Conservation (phyloP, 2,113 vertebrate species). For the Artemisiospiza belli region DNA sequence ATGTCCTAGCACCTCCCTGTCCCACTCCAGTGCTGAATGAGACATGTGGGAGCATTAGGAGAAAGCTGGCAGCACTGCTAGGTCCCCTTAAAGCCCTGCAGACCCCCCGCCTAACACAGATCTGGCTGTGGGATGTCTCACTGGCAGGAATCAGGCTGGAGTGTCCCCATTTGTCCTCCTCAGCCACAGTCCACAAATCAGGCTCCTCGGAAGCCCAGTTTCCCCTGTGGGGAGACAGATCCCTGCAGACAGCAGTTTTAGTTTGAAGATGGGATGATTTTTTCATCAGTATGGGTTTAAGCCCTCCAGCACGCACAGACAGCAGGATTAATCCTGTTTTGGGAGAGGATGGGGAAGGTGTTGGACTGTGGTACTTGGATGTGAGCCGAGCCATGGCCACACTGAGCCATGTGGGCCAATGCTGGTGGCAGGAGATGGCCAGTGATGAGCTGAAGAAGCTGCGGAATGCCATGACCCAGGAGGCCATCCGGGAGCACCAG, state of each 20-base stretch:
- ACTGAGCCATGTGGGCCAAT: accelerated
- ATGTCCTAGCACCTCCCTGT: background rate
- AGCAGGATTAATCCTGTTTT: background rate
- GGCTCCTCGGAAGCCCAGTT: background rate
- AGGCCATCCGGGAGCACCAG: conserved; percentile 97
- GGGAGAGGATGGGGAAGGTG: background rate
- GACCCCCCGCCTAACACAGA: background rate
- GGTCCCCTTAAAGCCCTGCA: background rate
- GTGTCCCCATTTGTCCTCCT: background rate
- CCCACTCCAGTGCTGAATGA: background rate
- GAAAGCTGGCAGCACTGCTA: background rate
- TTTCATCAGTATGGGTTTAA: background rate
- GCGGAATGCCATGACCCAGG: conserved; percentile 91
- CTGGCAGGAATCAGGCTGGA: background rate
- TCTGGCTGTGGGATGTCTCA: background rate
- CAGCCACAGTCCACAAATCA: background rate
- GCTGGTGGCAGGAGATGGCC: conserved; percentile 89
- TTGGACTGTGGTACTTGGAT: accelerated
- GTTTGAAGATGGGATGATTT: background rate
- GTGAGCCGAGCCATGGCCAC: background rate
- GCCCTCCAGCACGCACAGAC: background rate
- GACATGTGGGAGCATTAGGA: accelerated
- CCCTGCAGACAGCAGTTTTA: background rate
- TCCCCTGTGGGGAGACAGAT: background rate
- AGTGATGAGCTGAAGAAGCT: conserved; percentile 93